Evolutionary conservation across 2,888 invertebrate species (phyloP).

Genomic region (Bhutanitis thaidina): DNA sequence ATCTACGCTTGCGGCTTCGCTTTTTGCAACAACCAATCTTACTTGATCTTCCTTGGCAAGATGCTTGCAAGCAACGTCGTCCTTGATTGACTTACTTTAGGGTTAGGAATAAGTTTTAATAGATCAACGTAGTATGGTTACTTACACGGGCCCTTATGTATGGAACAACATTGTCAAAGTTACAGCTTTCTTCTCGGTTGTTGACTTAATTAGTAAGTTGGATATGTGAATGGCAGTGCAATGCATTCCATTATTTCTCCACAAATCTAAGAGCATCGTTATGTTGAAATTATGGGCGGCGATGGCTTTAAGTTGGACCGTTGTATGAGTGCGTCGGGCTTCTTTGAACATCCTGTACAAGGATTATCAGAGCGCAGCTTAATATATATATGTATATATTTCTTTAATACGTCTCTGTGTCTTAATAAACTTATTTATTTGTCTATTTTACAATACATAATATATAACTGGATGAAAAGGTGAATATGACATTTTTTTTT

Average conservation of each 20-base stretch:
- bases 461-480: too few relatives aligned
- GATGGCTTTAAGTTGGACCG: conserved; percentile 26
- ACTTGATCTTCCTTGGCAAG: conserved; percentile 31
- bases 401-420: neutral
- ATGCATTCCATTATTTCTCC: conserved; percentile 59
- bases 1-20: conserved; percentile 71
- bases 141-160: conserved; percentile 60
- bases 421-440: too few relatives aligned
- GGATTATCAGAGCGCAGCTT: neutral
- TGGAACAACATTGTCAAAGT: conserved; percentile 77
- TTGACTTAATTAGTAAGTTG: conserved; percentile 78
- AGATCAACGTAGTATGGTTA: conserved; percentile 44
- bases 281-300: conserved; percentile 72
- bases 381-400: too few relatives aligned
- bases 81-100: neutral
- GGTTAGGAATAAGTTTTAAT: conserved; percentile 18
- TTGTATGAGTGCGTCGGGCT: conserved; percentile 6
- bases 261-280: conserved; percentile 71
- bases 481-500: too few relatives aligned
- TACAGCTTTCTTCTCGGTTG: conserved; percentile 73
- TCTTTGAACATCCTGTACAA: conserved; percentile 7
- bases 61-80: neutral
- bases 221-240: conserved; percentile 79
- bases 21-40: conserved; percentile 48
- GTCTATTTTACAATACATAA: too few relatives aligned